Percentiles rank a stretch among this genome's conserved stretches.
Evolutionary conservation across 2,888 invertebrate genomes (phyloP).

Genomic region (Netelia melanura): DNA sequence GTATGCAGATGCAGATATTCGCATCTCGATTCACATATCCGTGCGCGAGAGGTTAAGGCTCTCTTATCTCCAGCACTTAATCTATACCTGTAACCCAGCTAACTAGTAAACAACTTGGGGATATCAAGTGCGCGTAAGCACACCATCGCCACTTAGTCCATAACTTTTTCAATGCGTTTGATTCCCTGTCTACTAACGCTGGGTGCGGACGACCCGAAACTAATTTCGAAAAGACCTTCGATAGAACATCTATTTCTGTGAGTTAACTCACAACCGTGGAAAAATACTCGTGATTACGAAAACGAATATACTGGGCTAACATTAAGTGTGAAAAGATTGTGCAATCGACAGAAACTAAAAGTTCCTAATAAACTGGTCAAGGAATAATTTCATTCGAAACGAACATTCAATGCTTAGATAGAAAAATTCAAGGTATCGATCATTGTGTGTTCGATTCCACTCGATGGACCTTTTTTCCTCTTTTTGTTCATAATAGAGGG

Average conservation of each 20-base stretch:
- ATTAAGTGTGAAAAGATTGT: too few species aligned
- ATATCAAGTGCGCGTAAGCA: too few species aligned
- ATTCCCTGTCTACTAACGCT: constrained; percentile 3
- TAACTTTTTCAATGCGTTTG: constrained; percentile 11
- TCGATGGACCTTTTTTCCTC: too few species aligned
- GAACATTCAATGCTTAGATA: too few species aligned
- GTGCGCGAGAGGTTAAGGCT: background rate
- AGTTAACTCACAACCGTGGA: background rate
- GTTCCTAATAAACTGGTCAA: too few species aligned
- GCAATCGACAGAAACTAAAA: too few species aligned
- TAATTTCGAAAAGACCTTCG: constrained; percentile 9
- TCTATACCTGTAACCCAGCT: background rate
- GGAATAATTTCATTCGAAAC: too few species aligned
- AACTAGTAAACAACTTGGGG: too few species aligned
- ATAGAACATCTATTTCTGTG: background rate
- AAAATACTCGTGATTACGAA: background rate
- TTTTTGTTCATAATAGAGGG: too few species aligned
- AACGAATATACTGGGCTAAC: too few species aligned
- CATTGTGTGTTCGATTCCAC: too few species aligned
- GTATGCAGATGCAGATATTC: constrained; percentile 66
- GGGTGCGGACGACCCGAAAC: constrained; percentile 15
- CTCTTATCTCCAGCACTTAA: constrained; percentile 11
- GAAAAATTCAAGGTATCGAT: too few species aligned
- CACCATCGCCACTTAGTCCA: background rate
- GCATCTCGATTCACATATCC: constrained; percentile 9